Base-by-base conservation (phyloP, 2,888 invertebrate genomes). In the Sphaerophoria rueppellii region DNA sequence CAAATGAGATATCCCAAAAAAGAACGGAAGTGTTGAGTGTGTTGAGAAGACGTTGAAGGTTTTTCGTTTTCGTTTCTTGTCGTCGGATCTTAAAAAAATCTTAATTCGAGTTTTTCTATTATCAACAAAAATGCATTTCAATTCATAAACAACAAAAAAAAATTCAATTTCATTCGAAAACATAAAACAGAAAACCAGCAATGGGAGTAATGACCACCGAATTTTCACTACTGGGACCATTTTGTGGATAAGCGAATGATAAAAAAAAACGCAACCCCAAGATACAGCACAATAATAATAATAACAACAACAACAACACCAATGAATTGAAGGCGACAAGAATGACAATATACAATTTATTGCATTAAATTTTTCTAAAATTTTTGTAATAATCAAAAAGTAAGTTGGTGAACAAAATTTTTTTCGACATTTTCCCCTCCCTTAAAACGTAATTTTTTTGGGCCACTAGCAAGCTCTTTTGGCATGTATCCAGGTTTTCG, bases 161-260 rank as follows among this genome's bases (percentile, higher is more conserved):
- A 43, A 43, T 6, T 43, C 43, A 4, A 43, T 11, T 11, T 4
- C 11, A 16, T 40, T 12, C 46, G 16, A 50, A 11, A 57, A 40
- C n/a, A 55, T 11, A 32, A 67, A n/a, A 37, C 65, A 54, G 61
- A 52, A 52, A 58, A 43, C 34, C 40, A 63, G 61, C 74, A 80
- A 80, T 80, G 85, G 76, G 85, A 85, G 60, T 80, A 80, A 77
- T 65, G 70, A 85, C 85, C 85, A 85, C 85, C 85, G 85, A 85
- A 81, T 81, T 81, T 85, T 80, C 73, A 85, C 76, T 80, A 81
- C 69, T 85, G 85, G 85, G 85, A 85, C 85, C 85, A 85, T 85
- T 85, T 85, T 70, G 81, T 81, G 85, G 81, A 85, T 85, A 85
- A 70, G 63, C 73, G 48, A 71, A 35, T 46, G 14, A 63, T 9